Base-by-base conservation (phyloP, 2,888 invertebrate species). In the Pollenia labialis region DNA sequence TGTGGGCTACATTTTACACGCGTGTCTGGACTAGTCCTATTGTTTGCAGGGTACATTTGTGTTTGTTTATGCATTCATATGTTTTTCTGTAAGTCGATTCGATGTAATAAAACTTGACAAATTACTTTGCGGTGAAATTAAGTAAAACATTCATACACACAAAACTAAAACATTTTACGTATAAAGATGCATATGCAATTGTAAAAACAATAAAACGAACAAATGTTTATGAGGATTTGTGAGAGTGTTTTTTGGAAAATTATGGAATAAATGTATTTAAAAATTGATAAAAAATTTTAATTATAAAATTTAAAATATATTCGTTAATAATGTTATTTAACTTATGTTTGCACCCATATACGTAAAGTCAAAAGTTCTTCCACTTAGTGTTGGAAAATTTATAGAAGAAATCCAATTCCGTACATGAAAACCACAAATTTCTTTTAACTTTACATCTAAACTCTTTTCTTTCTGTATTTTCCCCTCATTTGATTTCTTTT, bases 81-180 rank as follows among this genome's bases (percentile, higher is more conserved):
- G 1, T 23, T 1, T 1, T 23, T 2, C 2, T 2, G 18, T 23
- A 2, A 23, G 2, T 1, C 1, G 2, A 23, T 23, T 23, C 2
- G 18, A 80, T 86, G 82, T 86, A 86, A 86, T 86, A 86, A 82
- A 86, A 76, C 85, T 86, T 86, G 85, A 86, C 85, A 86, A 86
- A 86, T 86, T 82, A 82, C 80, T 82, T 86, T 82, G 82, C 82
- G 85, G 82, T 86, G 69, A 71, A 64, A 64, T 71, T 56, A 46
- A 75, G 74, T 60, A 79, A 72, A 4, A 54, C 23, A 68, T 6
- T 1, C 46, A 50, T 46, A 23, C 23, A 50, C 10, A 44, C 11
- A 44, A 8, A 10, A 56, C 3, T 42, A 44, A 16, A 9, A 44
- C 2, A 62, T 11, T 44, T 44, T 1, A 16, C 2, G 16, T 18